Evolutionary conservation across 2,113 vertebrate genomes (phyloP), one percentile per base, ranked within the genome.

Genomic region (Caloenas nicobarica): DNA sequence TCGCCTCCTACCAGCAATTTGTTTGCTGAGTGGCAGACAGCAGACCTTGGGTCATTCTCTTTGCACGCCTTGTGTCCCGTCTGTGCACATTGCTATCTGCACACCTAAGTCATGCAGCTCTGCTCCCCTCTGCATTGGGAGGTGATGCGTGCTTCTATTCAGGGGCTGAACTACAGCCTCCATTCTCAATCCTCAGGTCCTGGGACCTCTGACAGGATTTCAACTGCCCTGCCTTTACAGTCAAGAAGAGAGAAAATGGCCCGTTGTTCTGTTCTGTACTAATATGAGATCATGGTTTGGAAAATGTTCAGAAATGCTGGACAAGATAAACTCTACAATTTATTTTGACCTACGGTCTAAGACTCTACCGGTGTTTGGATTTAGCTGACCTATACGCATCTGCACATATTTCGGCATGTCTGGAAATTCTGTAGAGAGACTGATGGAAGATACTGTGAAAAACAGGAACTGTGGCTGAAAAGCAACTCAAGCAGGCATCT

Each of bases 261-360:
- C 53, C 51, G 18, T 79, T 85, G 61, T 80, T 81, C 70, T 69
- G 5, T 74, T 64, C 66, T 65, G 29, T 46, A 57, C 61, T 64
- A 70, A 65, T 29, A 90, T 78, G 84, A 93, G 70, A 66, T 87
- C 66, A 76, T 54, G 64, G 40, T 80, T 80, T 95, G 70, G 78
- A 89, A 93, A 73, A 76, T 33, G 18, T 65, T 89, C 74, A 94
- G 62, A 88, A 95, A 82, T 2, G 3, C 78, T 93, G 78, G 78
- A 91, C 81, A 69, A 95, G 89, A 95, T 96, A 97, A 97, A 89
- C 84, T 85, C 44, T 92, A 71, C 40, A 57, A 61, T 84, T 70
- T 82, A 1, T 81, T 91, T 91, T 79, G 87, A 94, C 93, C 69
- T 87, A 77, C 18, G 44, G 44, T 46, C 44, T 46, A 46, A 85